phyloP scores from a whole-genome alignment of 2,113 vertebrate genomes.

The Oenanthe melanoleuca region DNA sequence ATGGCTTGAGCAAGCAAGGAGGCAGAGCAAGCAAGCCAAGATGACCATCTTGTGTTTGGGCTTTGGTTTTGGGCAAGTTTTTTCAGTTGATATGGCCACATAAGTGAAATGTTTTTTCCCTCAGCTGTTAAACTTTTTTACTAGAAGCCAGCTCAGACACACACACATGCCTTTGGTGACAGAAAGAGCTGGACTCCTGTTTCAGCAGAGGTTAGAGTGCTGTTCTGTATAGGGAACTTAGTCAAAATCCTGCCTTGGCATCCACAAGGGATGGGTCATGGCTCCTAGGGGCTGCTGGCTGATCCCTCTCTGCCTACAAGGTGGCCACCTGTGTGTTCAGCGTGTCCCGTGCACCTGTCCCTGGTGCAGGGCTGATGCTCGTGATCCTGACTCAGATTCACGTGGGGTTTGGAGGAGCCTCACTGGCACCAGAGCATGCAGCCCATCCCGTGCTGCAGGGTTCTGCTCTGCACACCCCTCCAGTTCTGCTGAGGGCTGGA shows the following conservation, averaged over 20 bases:
- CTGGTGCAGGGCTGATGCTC: background rate
- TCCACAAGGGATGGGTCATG: rapidly evolving
- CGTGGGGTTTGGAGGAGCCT: background rate
- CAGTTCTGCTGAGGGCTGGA: background rate
- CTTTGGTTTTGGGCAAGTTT: background rate
- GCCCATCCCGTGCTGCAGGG: background rate
- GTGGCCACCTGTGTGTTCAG: background rate
- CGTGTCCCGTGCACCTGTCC: background rate
- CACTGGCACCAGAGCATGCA: background rate
- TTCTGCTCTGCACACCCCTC: background rate
- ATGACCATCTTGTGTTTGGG: background rate
- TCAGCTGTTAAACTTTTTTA: background rate
- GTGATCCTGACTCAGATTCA: background rate
- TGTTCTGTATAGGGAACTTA: background rate
- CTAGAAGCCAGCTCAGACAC: background rate
- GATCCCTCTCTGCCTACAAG: background rate
- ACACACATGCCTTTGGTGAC: background rate
- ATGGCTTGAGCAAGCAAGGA: background rate
- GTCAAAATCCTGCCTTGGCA: background rate
- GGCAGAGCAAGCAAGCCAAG: background rate
- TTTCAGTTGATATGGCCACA: background rate
- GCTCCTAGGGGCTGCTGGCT: background rate
- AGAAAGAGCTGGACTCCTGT: background rate
- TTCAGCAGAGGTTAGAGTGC: background rate
- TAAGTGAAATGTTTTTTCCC: background rate